Evolutionary conservation across 2,797 vertebrate genomes (phyloP), one percentile per base, ranked within the genome.

Genomic region (Moxostoma hubbsi): DNA sequence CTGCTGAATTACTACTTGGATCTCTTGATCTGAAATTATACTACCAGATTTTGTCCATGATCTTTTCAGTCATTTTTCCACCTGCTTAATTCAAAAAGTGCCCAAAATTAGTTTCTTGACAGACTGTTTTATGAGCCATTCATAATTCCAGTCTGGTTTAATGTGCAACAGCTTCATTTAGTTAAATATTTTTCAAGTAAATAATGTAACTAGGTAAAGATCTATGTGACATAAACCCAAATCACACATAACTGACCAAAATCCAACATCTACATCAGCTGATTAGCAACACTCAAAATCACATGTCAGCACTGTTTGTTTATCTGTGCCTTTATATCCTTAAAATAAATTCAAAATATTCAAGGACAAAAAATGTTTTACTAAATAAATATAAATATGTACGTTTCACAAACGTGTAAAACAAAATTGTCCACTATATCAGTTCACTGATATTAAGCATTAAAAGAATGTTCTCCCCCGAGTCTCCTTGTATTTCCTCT

Each of bases 141-240:
- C 5, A 18, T 64, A 73, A 63, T 45, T 11, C 45, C 51, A 16
- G 47, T 53, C 18, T 18, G 45, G 36, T 43, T 50, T 77, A 18
- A 18, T 18, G 16, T 68, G 18, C 15, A 61, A 51, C 46, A 0
- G 47, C 18, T 45, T 61, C 3, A 4, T 76, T 68, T 11, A 45
- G 15, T 15, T 11, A 63, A 55, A 12, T 54, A 9, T 36, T 61
- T 57, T 24, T 24, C 24, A 24, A 24, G 24, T 73, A 55, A 12
- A 51, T 0, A 50, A 18, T n/a, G 53, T 24, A 24, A 66, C 46
- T 45, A 16, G 18, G 5, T 24, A 18, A 57, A 54, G 10, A 67
- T 61, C 51, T 65, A 1, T 68, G 47, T 54, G 53, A 43, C 68
- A 18, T 18, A 80, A 66, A 6, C 57, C 18, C 53, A 75, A 49